phyloP scores from a whole-genome alignment of 2,888 invertebrate genomes.

The Pristionchus arcanus region DNA sequence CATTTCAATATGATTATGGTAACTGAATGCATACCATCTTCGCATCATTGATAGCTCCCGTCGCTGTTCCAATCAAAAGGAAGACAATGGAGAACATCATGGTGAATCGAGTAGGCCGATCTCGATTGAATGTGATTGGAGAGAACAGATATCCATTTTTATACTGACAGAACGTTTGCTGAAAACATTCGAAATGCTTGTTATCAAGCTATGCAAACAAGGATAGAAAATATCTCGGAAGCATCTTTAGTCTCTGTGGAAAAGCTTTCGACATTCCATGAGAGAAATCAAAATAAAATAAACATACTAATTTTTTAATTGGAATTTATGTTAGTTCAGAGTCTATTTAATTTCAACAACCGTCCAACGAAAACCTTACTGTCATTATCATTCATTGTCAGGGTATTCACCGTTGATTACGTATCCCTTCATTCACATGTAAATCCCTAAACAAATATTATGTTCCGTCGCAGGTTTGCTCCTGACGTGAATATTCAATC shows the following conservation, averaged over 20 bases:
- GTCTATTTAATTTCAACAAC: no score
- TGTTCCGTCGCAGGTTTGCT: no score
- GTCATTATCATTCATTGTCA: no score
- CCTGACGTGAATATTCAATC: no score
- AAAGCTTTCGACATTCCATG: no score
- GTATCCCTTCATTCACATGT: no score
- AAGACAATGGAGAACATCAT: not conserved
- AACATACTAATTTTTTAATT: no score
- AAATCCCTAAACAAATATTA: no score
- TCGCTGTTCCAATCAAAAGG: not conserved
- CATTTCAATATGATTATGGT: not conserved
- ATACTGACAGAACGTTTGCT: not conserved
- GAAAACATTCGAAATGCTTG: constrained; percentile 33
- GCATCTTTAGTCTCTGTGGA: not conserved
- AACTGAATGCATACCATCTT: not conserved
- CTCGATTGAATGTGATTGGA: constrained; percentile 18
- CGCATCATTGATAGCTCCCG: constrained; percentile 23
- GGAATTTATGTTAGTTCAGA: no score
- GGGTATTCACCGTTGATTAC: no score
- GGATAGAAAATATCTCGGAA: not conserved
- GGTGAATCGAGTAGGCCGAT: constrained; percentile 30
- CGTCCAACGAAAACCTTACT: no score
- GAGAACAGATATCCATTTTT: not conserved
- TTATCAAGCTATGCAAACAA: not conserved
- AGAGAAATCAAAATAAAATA: not conserved